Percentiles rank a stretch among this genome's conserved stretches.
phyloP scores from a whole-genome alignment of 2,797 vertebrate genomes.

The Aldrovandia affinis region DNA sequence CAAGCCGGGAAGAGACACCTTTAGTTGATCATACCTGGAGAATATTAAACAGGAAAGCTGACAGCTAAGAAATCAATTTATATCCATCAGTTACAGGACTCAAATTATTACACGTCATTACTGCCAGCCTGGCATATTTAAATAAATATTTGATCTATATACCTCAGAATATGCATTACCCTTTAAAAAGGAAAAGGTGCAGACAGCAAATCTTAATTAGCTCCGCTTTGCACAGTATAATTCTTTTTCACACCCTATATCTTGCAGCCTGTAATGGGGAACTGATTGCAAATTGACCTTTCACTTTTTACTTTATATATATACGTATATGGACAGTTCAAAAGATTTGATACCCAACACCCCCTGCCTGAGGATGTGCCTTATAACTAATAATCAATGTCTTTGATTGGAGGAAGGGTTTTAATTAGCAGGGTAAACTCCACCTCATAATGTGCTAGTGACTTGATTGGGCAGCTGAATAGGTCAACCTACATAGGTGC shows the following conservation, averaged over 20 bases:
- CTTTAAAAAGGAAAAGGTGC: not conserved
- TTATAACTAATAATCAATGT: constrained; percentile 32
- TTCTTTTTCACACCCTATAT: constrained; percentile 33
- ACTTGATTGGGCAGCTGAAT: no score
- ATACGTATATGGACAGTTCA: constrained; percentile 41
- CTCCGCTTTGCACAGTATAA: constrained; percentile 29
- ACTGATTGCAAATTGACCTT: constrained; percentile 36
- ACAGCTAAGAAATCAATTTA: constrained; percentile 4
- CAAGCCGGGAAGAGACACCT: not conserved
- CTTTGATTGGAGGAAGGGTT: not conserved
- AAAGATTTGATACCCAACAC: constrained; percentile 40
- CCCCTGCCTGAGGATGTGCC: constrained; percentile 27
- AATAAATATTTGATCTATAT: not conserved
- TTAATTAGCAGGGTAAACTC: not conserved
- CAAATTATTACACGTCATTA: not conserved
- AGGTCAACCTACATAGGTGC: no score
- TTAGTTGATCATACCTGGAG: not conserved
- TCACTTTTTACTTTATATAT: constrained; percentile 40
- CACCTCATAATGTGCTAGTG: not conserved
- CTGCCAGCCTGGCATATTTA: not conserved
- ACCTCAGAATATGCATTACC: not conserved
- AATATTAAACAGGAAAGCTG: constrained; percentile 6
- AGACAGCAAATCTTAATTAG: constrained; percentile 34
- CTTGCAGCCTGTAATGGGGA: constrained; percentile 34
- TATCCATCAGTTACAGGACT: not conserved